Evolutionary conservation across 2,113 vertebrate genomes (phyloP).

Genomic region (Notiomystis cincta): DNA sequence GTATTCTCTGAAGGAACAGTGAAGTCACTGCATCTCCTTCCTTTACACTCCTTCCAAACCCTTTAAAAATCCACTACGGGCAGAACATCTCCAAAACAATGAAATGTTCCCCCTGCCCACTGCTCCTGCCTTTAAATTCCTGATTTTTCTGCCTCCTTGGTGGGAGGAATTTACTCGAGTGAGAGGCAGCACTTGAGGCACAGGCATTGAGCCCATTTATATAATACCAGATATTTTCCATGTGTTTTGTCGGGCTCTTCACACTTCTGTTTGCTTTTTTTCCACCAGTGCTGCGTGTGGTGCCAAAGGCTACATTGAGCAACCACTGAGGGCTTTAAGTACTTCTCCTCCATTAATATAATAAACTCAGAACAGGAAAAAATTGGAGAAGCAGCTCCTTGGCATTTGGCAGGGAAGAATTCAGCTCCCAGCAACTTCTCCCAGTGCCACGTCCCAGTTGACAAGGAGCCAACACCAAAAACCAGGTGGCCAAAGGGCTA

Average conservation of each 20-base stretch:
- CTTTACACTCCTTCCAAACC: not conserved
- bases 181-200: not conserved
- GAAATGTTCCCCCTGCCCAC: not conserved
- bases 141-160: not conserved
- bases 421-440: not conserved
- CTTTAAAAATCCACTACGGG: not conserved
- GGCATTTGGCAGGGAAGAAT: not conserved
- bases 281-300: not conserved
- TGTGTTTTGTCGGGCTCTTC: constrained; percentile 42
- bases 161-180: not conserved
- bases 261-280: constrained; percentile 59
- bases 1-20: not conserved
- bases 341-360: constrained; percentile 9
- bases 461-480: not conserved
- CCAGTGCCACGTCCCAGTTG: not conserved
- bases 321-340: constrained; percentile 38
- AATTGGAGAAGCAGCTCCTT: not conserved
- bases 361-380: constrained; percentile 1
- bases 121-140: not conserved
- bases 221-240: constrained; percentile 48
- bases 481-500: not conserved
- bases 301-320: constrained; percentile 53
- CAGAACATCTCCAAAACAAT: not conserved
- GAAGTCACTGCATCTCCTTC: not conserved
- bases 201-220: constrained; percentile 22